phyloP scores from a whole-genome alignment of 1,140 invertebrate genomes.

The Anastatus disparis region DNA sequence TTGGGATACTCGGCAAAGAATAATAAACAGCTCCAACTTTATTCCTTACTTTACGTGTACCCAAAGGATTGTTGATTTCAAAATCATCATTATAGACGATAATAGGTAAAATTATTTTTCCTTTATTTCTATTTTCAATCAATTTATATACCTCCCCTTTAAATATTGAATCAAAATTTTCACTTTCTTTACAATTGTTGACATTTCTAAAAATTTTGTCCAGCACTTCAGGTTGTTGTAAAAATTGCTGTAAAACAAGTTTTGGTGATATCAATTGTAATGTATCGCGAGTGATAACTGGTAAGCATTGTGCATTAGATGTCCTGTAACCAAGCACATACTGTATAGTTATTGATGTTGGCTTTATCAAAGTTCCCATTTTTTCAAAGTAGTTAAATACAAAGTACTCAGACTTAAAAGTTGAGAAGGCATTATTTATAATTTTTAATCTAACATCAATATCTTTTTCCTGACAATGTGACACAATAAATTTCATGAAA shows the following conservation, averaged over 20 bases:
- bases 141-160: background rate
- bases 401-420: background rate
- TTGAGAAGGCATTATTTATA: background rate
- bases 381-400: slow-evolving; percentile 6
- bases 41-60: slow-evolving; percentile 1
- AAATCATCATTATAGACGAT: slow-evolving; percentile 6
- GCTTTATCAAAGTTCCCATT: background rate
- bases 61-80: slow-evolving; percentile 24
- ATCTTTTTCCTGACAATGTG: background rate
- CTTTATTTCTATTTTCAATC: background rate
- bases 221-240: slow-evolving; percentile 12
- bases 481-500: background rate
- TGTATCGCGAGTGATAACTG: background rate
- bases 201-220: background rate
- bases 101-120: slow-evolving; percentile 5
- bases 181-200: background rate
- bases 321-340: background rate
- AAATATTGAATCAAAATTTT: background rate
- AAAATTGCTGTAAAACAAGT: slow-evolving; percentile 15
- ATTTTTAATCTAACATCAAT: background rate
- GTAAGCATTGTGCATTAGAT: background rate
- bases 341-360: background rate
- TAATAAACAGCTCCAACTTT: slow-evolving; percentile 24
- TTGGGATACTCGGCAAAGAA: slow-evolving; percentile 8
- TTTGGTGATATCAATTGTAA: background rate